Conservation (phyloP, 2,797 vertebrate species). For the Sparidentex hasta region DNA sequence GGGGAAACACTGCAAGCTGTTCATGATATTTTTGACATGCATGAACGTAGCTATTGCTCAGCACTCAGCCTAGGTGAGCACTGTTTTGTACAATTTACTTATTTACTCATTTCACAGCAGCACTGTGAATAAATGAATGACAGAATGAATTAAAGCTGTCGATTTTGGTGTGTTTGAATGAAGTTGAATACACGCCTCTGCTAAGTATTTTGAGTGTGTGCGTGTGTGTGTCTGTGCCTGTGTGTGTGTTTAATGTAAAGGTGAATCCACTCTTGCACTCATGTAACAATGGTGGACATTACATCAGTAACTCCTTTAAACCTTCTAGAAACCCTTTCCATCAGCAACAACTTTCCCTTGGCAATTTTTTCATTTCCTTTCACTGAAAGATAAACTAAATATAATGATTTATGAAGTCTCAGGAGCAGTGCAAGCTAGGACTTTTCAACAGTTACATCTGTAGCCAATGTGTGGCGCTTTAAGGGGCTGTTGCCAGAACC, state of each 20-base stretch:
- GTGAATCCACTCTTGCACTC: background rate
- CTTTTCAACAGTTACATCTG: slow-evolving; percentile 34
- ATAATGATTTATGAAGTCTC: background rate
- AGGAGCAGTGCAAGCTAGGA: slow-evolving; percentile 9
- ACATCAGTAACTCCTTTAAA: background rate
- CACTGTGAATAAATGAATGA: background rate
- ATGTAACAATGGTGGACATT: background rate
- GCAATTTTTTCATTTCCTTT: background rate
- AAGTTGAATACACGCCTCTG: background rate
- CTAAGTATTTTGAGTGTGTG: background rate
- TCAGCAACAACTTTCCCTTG: background rate
- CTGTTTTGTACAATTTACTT: slow-evolving; percentile 21
- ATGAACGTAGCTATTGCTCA: slow-evolving; percentile 35
- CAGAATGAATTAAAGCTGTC: background rate
- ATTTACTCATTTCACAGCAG: background rate
- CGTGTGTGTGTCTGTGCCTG: background rate
- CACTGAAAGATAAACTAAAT: slow-evolving; percentile 9
- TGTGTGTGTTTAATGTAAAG: background rate
- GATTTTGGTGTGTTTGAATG: background rate
- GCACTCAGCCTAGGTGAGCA: slow-evolving; percentile 20
- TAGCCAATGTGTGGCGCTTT: slow-evolving; percentile 9
- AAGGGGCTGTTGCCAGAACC: slow-evolving; percentile 26
- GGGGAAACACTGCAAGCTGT: slow-evolving; percentile 10
- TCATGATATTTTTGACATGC: slow-evolving; percentile 31
- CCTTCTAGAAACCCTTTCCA: background rate